phyloP scores from a whole-genome alignment of 2,797 vertebrate genomes.

The Neomorphus geoffroyi region DNA sequence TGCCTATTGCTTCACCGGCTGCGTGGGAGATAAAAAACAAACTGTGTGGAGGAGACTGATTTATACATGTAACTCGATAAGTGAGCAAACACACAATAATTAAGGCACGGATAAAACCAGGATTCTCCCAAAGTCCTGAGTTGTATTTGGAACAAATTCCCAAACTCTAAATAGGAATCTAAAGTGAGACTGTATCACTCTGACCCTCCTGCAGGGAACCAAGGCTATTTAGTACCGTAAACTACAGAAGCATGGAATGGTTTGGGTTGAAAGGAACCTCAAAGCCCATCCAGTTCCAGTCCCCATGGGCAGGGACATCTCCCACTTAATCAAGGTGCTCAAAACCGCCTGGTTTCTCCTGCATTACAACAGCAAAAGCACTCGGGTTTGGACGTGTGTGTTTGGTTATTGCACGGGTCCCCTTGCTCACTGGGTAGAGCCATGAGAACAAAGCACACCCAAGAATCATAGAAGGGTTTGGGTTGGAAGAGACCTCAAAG shows the following conservation, averaged over 20 bases:
- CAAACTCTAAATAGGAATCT: background rate
- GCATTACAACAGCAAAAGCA: background rate
- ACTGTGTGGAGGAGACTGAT: background rate
- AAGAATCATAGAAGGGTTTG: too few species aligned
- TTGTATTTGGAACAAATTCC: background rate
- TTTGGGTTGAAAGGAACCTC: too few species aligned
- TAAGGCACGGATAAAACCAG: accelerated
- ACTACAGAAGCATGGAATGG: too few species aligned
- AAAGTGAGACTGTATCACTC: background rate
- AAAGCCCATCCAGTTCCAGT: too few species aligned
- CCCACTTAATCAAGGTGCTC: too few species aligned
- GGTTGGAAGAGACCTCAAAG: too few species aligned
- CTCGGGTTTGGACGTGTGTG: background rate
- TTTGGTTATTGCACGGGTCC: background rate
- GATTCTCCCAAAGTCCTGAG: background rate
- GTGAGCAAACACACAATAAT: background rate
- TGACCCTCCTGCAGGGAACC: background rate
- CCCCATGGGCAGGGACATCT: too few species aligned
- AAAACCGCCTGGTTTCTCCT: background rate
- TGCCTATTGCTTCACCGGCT: background rate
- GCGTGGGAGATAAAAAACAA: background rate
- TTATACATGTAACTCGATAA: accelerated
- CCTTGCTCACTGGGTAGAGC: background rate
- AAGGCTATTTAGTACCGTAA: background rate
- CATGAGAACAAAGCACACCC: background rate